Evolutionary conservation across 1,140 invertebrate genomes (phyloP), one percentile per base, ranked within the genome.

Genomic region (Mizuhopecten yessoensis): DNA sequence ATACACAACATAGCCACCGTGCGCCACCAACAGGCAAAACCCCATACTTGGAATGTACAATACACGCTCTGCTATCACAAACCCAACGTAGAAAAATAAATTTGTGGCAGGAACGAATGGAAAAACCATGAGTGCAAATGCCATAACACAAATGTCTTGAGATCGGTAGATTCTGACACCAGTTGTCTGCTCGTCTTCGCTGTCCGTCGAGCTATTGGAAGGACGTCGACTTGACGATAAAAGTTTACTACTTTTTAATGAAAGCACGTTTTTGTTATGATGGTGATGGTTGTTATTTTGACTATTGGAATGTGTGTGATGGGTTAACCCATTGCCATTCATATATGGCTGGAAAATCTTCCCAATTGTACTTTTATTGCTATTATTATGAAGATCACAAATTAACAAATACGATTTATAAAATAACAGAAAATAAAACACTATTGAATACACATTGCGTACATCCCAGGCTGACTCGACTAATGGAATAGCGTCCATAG

Each of bases 21-120:
- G 91, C 3, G 98, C 98, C 9, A 99, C 97, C 2, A 99, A 97
- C 95, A 99, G 97, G 95, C 99, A 99, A 97, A 99, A 99, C 10
- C 99, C 99, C 98, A 99, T 99, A 10, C 99, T 99, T 9, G 99
- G 99, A 97, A 99, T 98, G 96, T 99, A 99, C 0, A 99, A 97
- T 36, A 99, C 98, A 93, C 99, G 97, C 97, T 99, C 99, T 0
- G 99, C 99, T 33, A 99, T 98, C 45, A 99, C 99, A 97, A 99
- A 99, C 11, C 99, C 99, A 87, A 99, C 99, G 0, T 99, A 99
- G 95, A 99, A 99, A 97, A 99, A 99, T 34, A 99, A 97, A 97
- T 99, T 99, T 86, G 98, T 99, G 0, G 99, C 99, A n/a, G 99
- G 99, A 91, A 99, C 97, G 96, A 99, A 99, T 89, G 99, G 98